Conservation (phyloP, 2,888 invertebrate genomes). For the Agapostemon virescens region DNA sequence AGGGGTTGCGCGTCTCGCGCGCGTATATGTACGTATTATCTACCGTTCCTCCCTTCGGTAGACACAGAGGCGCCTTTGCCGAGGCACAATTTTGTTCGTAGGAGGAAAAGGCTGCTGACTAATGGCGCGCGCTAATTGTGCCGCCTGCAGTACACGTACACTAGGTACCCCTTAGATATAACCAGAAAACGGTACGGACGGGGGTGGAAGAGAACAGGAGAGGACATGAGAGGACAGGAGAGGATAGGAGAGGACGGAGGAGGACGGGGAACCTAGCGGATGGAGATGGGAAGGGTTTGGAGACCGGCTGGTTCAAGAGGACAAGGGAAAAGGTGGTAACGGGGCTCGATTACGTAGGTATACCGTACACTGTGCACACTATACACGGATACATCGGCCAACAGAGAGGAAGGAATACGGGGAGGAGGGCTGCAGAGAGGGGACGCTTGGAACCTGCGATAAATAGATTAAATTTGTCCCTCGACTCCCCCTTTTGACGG, state of each 20-base stretch:
- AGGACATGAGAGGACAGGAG: not conserved
- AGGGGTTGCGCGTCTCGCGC: constrained; percentile 37
- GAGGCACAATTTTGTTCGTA: constrained; percentile 63
- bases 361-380: constrained; percentile 1
- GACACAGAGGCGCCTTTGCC: constrained; percentile 67
- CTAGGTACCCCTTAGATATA: constrained; percentile 48
- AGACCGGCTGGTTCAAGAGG: constrained; percentile 5
- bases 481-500: constrained; percentile 68
- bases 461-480: constrained; percentile 76
- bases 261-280: not conserved
- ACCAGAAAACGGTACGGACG: constrained; percentile 22
- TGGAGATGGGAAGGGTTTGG: not conserved
- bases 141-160: constrained; percentile 57
- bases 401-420: constrained; percentile 2
- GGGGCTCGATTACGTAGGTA: constrained; percentile 25
- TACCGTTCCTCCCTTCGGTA: constrained; percentile 56
- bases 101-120: constrained; percentile 73
- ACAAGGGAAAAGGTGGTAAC: constrained; percentile 19
- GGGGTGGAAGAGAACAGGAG: not conserved
- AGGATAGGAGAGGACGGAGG: not conserved
- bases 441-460: constrained; percentile 64
- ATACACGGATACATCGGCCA: constrained; percentile 8
- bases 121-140: constrained; percentile 78
- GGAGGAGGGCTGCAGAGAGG: constrained; percentile 20
- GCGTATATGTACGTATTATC: constrained; percentile 53